Evolutionary conservation across 2,888 invertebrate species (phyloP).

Genomic region (Scrobipalpa costella): DNA sequence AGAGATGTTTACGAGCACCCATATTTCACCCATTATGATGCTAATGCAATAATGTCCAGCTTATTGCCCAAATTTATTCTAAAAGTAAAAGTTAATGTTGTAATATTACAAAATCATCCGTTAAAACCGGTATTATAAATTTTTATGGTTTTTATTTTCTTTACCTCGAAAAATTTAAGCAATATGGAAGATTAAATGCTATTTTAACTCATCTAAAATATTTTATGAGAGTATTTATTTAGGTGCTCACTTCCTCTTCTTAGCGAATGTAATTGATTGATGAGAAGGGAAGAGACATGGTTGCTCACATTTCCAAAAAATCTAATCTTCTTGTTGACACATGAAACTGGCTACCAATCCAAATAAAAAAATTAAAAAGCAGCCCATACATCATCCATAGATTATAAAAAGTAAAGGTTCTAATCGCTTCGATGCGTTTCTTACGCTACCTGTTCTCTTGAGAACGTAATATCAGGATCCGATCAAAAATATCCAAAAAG

Average conservation of each 20-base stretch:
- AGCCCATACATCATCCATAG: conserved; percentile 51
- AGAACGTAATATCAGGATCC: neutral
- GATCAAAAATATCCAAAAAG: conserved; percentile 22
- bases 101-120: conserved; percentile 28
- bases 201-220: conserved; percentile 5
- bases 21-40: conserved; percentile 67
- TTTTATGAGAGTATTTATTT: neutral
- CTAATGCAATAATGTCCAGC: conserved; percentile 37
- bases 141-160: conserved; percentile 15
- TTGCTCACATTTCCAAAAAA: conserved; percentile 22
- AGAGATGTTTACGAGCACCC: conserved; percentile 59
- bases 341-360: conserved; percentile 46
- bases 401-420: conserved; percentile 49
- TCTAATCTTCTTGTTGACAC: conserved; percentile 47
- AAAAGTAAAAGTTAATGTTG: conserved; percentile 36
- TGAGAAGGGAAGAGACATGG: neutral
- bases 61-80: conserved; percentile 44
- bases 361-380: conserved; percentile 44
- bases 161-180: conserved; percentile 10
- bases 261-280: conserved; percentile 19
- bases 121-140: conserved; percentile 24
- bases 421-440: conserved; percentile 63
- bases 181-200: neutral
- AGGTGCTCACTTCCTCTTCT: conserved; percentile 14
- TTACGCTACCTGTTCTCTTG: conserved; percentile 57